Evolutionary conservation across 2,113 vertebrate genomes (phyloP), one percentile per base, ranked within the genome.

Genomic region (rat (Rattus norvegicus)): DNA sequence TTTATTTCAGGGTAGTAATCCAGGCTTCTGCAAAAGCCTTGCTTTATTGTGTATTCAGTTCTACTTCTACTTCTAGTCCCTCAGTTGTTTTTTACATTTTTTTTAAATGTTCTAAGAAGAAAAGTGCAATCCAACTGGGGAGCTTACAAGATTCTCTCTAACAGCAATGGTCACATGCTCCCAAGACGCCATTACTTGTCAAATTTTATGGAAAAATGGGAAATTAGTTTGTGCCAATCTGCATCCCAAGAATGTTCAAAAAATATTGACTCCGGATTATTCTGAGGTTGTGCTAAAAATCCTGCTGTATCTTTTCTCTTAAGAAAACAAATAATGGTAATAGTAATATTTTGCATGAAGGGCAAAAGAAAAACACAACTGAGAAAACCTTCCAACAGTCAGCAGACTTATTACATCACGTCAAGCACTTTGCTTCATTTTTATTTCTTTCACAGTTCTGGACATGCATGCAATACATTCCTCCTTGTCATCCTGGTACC

Each of bases 191-290:
- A 70, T 19, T 85, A 80, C 13, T 20, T 76, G 43, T 39, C 36
- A 89, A 56, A 47, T 81, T 69, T 83, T 69, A 90, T 56, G 67
- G 91, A 36, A 43, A 87, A n/a, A n/a, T 91, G 6, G 6, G 39
- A 75, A 88, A 88, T 36, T 10, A 39, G 61, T 79, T 93, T 95
- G 7, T 43, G 30, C 91, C 75, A 47, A 22, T 75, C 10, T 43
- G 30, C 8, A 70, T 90, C 28, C n/a, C 49, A 3, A 84, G 20
- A 6, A 26, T 76, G 20, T 63, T 83, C 61, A 75, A 61, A 91
- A 52, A 87, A 65, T 72, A 91, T 94, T 92, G 52, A 92, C 72
- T 94, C 90, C 47, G 94, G 93, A 94, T 94, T 92, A 89, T 36
- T 75, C 59, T 39, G 43, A 91, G 52, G 83, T 75, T 79, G 33